Evolutionary conservation across 1,140 invertebrate species (phyloP), one percentile per base, ranked within the genome.

Genomic region (Achatina immaculata): DNA sequence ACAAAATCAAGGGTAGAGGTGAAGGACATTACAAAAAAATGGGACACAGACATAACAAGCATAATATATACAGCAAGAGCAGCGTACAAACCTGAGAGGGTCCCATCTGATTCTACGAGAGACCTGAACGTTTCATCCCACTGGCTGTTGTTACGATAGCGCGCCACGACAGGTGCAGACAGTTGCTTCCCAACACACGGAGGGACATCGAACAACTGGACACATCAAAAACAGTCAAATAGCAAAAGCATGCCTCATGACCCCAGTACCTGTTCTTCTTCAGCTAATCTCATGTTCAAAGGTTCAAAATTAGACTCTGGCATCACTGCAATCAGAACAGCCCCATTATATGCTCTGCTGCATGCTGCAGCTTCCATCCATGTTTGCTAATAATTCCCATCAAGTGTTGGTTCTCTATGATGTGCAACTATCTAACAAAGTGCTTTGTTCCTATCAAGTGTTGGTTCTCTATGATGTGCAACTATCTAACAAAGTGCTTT

Each of bases 131-230:
- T 40, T 11, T 82, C 55, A 28, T 69, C 65, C 82, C 82, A 85
- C 0, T 66, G 40, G 19, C 48, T 43, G 42, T 86, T 81, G 51
- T 78, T 82, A 6, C 55, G 66, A 4, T 85, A 84, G 36, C 72
- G 72, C 6, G 80, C 77, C 19, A 88, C 80, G 19, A 80, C 65
- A 24, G 28, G 31, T 16, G 80, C 48, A 16, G 83, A 28, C 40
- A 87, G 51, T 16, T 72, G 36, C 45, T 83, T 81, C 11, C 69
- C 40, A 9, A 84, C 71, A 28, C 76, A 76, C 7, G 86, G 86
- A 11, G 86, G 86, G 6, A 83, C 85, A 68, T 87, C 85, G 73
- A 86, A 87, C 58, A 87, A 62, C 86, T 87, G 71, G 0, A 81
- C 34, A 68, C 9, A 58, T n/a, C n/a, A n/a, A n/a, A n/a, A n/a